Evolutionary conservation across 2,113 vertebrate species (phyloP).

Genomic region (Myanophis thanlyinensis): DNA sequence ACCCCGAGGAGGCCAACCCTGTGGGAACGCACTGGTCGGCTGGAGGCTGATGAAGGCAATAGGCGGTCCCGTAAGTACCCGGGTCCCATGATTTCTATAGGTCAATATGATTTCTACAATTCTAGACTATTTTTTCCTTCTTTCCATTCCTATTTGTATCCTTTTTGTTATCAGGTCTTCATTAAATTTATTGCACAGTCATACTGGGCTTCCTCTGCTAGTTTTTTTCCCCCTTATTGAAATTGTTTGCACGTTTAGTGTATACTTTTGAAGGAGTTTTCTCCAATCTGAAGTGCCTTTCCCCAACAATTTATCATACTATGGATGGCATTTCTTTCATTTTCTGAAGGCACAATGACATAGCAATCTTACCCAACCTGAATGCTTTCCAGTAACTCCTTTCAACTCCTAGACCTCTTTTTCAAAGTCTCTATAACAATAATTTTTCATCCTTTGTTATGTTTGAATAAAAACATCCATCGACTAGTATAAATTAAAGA

Average conservation of each 20-base stretch:
- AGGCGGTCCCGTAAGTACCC: too few species aligned
- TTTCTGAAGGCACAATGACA: neutral
- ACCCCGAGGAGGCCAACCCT: too few species aligned
- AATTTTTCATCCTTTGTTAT: neutral
- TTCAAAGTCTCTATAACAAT: neutral
- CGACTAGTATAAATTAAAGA: rapidly evolving
- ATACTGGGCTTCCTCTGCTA: neutral
- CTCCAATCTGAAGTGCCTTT: neutral
- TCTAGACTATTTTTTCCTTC: neutral
- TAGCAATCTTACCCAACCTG: neutral
- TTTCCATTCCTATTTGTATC: neutral
- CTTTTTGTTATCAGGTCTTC: neutral
- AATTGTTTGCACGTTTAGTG: neutral
- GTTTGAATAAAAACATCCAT: neutral
- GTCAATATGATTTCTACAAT: neutral
- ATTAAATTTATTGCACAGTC: neutral
- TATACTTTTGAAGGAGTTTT: neutral
- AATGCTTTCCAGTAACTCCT: neutral
- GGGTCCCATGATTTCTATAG: too few species aligned
- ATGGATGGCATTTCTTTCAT: neutral
- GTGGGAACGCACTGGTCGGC: too few species aligned
- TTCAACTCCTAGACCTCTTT: neutral
- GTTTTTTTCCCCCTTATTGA: neutral
- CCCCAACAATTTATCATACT: neutral
- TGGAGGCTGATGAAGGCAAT: too few species aligned